A percentile compares a stretch with the other conserved stretches of the same genome.
Conservation (phyloP, 2,797 vertebrate genomes). For the Coluber constrictor region DNA sequence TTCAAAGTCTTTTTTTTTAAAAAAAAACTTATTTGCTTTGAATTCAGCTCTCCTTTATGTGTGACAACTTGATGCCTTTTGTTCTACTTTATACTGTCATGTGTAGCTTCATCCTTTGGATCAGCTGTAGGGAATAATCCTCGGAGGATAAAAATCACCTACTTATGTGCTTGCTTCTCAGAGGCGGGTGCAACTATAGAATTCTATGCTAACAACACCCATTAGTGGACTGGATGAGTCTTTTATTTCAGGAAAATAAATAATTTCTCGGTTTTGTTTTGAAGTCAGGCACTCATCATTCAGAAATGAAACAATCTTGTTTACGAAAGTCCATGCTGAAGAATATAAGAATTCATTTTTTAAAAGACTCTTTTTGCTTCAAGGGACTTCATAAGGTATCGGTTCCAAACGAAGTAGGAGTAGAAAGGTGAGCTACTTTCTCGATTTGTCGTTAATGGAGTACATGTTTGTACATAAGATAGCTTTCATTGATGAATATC, state of each 20-base stretch:
- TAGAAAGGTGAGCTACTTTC: neutral
- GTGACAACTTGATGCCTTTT: neutral
- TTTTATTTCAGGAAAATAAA: neutral
- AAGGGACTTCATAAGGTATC: neutral
- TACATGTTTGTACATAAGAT: neutral
- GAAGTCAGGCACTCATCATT: neutral
- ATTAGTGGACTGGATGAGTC: neutral
- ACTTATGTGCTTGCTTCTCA: constrained; percentile 30
- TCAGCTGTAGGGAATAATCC: constrained; percentile 7
- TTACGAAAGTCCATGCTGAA: neutral
- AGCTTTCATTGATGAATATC: neutral
- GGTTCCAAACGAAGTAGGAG: neutral
- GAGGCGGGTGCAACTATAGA: neutral
- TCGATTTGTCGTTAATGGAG: neutral
- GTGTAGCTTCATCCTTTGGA: constrained; percentile 36
- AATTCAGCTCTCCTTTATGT: neutral
- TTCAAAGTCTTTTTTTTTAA: constrained; percentile 16
- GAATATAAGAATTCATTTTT: neutral
- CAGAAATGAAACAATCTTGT: neutral
- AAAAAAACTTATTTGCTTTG: neutral
- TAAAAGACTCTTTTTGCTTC: neutral
- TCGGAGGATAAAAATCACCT: constrained; percentile 18
- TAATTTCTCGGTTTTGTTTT: neutral
- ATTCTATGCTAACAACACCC: constrained; percentile 12
- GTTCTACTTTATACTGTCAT: neutral